Percentiles rank a stretch among this genome's conserved stretches.
Evolutionary conservation across 2,797 vertebrate species (phyloP).

Genomic region (Cuniculus paca): DNA sequence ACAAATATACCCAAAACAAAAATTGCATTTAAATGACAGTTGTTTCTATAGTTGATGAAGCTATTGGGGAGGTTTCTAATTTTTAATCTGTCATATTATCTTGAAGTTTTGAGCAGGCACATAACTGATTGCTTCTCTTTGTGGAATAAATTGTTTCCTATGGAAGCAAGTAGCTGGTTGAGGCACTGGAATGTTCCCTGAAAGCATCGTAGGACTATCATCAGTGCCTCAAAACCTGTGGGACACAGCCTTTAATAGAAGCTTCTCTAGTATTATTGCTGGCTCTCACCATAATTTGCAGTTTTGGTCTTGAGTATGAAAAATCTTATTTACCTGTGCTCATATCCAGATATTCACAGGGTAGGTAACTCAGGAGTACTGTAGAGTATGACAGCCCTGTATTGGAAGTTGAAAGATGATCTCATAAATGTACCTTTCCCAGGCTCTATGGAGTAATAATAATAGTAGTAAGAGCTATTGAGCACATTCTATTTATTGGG

Average conservation of each 20-base stretch:
- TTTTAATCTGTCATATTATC: constrained; percentile 1
- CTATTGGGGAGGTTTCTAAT: background rate
- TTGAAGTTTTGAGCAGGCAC: background rate
- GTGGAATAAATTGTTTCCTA: background rate
- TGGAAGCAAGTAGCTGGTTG: background rate
- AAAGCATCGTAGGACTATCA: background rate
- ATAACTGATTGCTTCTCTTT: background rate
- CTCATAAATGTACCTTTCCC: background rate
- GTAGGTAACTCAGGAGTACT: no score
- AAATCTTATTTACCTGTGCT: background rate
- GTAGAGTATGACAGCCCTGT: background rate
- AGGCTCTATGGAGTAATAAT: background rate
- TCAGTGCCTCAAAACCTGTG: background rate
- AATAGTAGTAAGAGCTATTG: background rate
- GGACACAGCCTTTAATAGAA: background rate
- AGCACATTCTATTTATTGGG: background rate
- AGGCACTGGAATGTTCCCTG: background rate
- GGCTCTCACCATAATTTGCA: background rate
- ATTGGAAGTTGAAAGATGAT: background rate
- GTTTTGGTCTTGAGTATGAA: background rate
- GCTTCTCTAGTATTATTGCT: no score
- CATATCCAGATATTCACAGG: background rate
- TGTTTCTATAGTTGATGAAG: constrained; percentile 2
- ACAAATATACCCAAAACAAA: background rate
- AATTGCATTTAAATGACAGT: background rate